Evolutionary conservation across 2,113 vertebrate genomes (phyloP).

Genomic region (Theristicus caerulescens): DNA sequence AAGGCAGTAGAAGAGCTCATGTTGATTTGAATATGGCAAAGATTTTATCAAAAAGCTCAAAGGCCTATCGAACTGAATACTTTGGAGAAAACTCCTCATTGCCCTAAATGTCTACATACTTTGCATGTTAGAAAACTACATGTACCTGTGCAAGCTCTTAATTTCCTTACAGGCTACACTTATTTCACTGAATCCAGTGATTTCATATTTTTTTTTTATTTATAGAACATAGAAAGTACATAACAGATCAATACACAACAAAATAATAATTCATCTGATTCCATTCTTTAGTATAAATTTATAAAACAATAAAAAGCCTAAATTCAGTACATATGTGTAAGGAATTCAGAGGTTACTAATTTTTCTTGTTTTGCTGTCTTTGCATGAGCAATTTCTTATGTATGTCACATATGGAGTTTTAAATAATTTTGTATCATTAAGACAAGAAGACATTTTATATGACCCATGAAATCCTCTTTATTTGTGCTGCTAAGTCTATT

Average conservation of each 20-base stretch:
- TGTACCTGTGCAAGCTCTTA: neutral
- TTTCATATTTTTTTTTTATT: neutral
- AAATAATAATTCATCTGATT: neutral
- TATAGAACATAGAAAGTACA: neutral
- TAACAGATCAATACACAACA: neutral
- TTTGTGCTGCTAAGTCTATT: neutral
- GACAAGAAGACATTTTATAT: neutral
- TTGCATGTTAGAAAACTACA: neutral
- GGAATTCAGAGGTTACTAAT: neutral
- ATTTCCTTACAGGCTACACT: neutral
- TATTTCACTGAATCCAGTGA: neutral
- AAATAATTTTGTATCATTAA: neutral
- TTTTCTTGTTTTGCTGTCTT: neutral
- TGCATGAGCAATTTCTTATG: neutral
- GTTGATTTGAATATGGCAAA: neutral
- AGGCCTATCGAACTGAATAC: neutral
- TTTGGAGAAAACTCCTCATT: neutral
- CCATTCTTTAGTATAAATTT: neutral
- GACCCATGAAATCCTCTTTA: neutral
- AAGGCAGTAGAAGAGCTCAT: neutral
- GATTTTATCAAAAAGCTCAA: neutral
- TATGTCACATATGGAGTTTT: fast-evolving
- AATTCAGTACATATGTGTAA: neutral
- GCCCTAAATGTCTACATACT: neutral
- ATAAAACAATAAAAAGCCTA: neutral